These are phyloP conservation scores for Ptychoptera albimana DNA, from an alignment of 2,888 invertebrate species.

Conservation along the genomic window DNA sequence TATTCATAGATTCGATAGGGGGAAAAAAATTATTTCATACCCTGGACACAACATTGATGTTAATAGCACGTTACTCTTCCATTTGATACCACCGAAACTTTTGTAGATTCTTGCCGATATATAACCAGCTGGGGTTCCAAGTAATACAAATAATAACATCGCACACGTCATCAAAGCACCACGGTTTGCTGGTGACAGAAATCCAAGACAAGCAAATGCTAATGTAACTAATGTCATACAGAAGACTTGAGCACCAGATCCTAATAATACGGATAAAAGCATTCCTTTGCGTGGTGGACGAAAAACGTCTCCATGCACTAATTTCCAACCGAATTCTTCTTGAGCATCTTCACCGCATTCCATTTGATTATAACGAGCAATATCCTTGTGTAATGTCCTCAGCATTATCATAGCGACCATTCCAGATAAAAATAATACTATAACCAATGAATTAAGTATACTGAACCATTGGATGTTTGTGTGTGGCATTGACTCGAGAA, in stretches of 20 bases:
- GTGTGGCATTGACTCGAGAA: conserved; percentile 94
- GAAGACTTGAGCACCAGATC: conserved; percentile 88
- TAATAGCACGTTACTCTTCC: conserved; percentile 95
- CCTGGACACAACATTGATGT: conserved; percentile 96
- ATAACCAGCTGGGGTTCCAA: conserved; percentile 94
- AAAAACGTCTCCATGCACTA: conserved; percentile 97
- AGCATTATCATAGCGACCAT: conserved; percentile 99
- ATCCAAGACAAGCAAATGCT: conserved; percentile 97
- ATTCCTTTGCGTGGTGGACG: conserved; percentile 92
- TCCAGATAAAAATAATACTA: conserved; percentile 90
- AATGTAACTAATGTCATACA: conserved; percentile 92
- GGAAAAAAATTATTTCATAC: conserved; percentile 35
- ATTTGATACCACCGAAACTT: conserved; percentile 95
- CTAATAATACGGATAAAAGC: conserved; percentile 89
- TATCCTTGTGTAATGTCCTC: conserved; percentile 93
- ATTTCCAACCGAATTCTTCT: conserved; percentile 80
- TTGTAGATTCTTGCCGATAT: conserved; percentile 95
- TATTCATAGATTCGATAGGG: background rate
- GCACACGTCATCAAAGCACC: conserved; percentile 98
- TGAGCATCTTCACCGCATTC: conserved; percentile 79
- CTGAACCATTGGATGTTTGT: conserved; percentile 99
- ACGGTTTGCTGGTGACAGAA: conserved; percentile 95
- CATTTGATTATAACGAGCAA: conserved; percentile 95
- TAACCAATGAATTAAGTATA: conserved; percentile 93
- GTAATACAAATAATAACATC: conserved; percentile 88